Percentiles rank a stretch among this genome's conserved stretches.
Conservation (phyloP, 1,140 invertebrate genomes). For the Calliphora vicina region DNA sequence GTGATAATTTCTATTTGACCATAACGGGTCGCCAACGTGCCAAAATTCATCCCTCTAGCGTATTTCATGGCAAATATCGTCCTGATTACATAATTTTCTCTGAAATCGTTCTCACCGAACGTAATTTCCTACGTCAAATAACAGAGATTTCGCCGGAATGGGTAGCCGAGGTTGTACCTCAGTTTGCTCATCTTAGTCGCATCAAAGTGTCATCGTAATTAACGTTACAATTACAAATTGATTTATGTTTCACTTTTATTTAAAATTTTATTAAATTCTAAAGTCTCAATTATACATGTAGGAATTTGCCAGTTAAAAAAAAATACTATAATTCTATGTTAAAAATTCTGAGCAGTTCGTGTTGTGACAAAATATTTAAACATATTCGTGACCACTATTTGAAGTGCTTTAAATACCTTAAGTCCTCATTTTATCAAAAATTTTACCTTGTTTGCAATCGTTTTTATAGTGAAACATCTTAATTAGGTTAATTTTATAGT, state of each 20-base stretch:
- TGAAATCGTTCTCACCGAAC: constrained; percentile 86
- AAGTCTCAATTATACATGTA: too few species aligned
- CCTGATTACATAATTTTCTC: constrained; percentile 86
- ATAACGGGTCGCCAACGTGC: constrained; percentile 65
- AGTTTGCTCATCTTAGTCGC: constrained; percentile 55
- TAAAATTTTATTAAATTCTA: not conserved
- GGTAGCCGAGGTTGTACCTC: constrained; percentile 71
- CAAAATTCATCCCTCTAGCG: constrained; percentile 61
- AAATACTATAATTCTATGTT: too few species aligned
- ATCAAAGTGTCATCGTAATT: constrained; percentile 39
- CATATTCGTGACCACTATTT: too few species aligned
- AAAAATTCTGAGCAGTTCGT: too few species aligned
- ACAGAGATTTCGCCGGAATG: constrained; percentile 79
- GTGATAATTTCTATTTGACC: constrained; percentile 76
- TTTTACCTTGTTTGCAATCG: too few species aligned
- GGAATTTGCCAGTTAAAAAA: too few species aligned
- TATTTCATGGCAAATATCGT: constrained; percentile 67
- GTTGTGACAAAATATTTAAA: too few species aligned
- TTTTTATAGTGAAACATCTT: too few species aligned
- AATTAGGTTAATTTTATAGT: too few species aligned
- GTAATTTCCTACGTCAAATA: constrained; percentile 81
- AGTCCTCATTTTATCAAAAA: too few species aligned
- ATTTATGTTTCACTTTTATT: not conserved
- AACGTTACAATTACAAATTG: not conserved
- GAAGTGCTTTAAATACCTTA: too few species aligned